Evolutionary conservation across 1,140 invertebrate species (phyloP).

Genomic region (Drosophila melanica): DNA sequence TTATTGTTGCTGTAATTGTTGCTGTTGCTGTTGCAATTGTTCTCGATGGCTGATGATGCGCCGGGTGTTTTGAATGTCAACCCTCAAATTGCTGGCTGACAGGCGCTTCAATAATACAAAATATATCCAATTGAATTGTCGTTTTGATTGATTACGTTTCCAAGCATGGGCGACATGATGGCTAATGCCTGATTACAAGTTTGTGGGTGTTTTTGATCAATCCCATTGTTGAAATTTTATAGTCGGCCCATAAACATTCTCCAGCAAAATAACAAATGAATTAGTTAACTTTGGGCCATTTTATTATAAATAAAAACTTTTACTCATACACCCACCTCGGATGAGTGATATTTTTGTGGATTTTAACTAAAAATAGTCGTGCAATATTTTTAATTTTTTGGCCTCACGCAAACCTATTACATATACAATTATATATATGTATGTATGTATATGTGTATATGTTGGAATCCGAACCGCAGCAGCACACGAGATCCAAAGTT

Average conservation of each 20-base stretch:
- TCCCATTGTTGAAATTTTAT: conserved; percentile 5
- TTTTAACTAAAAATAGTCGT: conserved; percentile 69
- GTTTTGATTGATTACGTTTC: conserved; percentile 72
- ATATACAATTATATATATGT: conserved; percentile 4
- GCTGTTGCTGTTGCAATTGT: conserved; percentile 6
- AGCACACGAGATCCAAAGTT: conserved; percentile 46
- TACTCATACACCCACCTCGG: conserved; percentile 34
- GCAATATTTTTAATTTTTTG: conserved; percentile 29
- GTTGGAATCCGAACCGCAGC: conserved; percentile 21
- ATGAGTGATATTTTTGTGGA: conserved; percentile 61
- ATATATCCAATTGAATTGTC: conserved; percentile 62
- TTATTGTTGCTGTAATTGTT: conserved; percentile 13
- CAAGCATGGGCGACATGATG: conserved; percentile 12
- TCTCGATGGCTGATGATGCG: conserved; percentile 40
- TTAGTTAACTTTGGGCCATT: neutral
- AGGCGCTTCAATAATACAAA: conserved; percentile 59
- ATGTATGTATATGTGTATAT: conserved; percentile 14
- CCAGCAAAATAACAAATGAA: conserved; percentile 4
- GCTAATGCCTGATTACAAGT: conserved; percentile 14
- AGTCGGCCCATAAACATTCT: neutral
- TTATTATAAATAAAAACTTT: conserved; percentile 36
- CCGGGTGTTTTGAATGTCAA: conserved; percentile 32
- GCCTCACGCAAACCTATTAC: conserved; percentile 40
- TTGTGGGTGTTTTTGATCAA: conserved; percentile 16
- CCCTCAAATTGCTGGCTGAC: conserved; percentile 39